Base-by-base conservation (phyloP, 2,113 vertebrate genomes). In the Pica pica region DNA sequence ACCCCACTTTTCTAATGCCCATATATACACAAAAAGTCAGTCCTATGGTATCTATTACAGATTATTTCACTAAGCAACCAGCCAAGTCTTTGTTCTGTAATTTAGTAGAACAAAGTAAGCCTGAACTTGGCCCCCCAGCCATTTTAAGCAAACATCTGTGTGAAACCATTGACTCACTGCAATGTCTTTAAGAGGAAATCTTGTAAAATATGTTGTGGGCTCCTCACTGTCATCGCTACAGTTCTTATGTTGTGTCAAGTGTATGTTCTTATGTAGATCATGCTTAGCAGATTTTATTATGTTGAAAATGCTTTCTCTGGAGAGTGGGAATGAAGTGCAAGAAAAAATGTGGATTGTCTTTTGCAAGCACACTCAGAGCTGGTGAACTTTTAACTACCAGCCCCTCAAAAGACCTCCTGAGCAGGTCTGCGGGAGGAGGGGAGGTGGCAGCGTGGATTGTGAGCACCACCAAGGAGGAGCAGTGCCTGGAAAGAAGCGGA, bases 31-130 rank as follows among this genome's bases (percentile, higher is more conserved):
- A 92, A 89, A 53, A 85, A 83, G 17, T 64, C 31, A 65, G 70
- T 69, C 26, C 59, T 77, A 13, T 1, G 7, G 46, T 91, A 69
- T 81, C 83, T 89, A 77, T 89, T 81, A 65, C 59, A 55, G 47
- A 81, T 86, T 95, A 73, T 95, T 95, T 94, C 93, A 78, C 83
- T 81, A 35, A 94, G 77, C 56, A 91, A 63, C 68, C 69, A 78
- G 87, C 83, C 87, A 84, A 67, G 91, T 87, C 68, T 93, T 91
- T 93, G 83, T 91, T 91, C 60, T 77, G 80, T 74, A 67, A 83
- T 81, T 93, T 83, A 75, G 80, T 39, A 89, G 90, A 91, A 96
- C 69, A 84, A 87, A 94, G 39, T 63, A 82, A 81, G 83, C 44
- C 81, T 67, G 77, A 84, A 70, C 60, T 89, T 95, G 83, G 44